Conservation (phyloP, 1,140 invertebrate genomes). For the Tenebrio molitor region DNA sequence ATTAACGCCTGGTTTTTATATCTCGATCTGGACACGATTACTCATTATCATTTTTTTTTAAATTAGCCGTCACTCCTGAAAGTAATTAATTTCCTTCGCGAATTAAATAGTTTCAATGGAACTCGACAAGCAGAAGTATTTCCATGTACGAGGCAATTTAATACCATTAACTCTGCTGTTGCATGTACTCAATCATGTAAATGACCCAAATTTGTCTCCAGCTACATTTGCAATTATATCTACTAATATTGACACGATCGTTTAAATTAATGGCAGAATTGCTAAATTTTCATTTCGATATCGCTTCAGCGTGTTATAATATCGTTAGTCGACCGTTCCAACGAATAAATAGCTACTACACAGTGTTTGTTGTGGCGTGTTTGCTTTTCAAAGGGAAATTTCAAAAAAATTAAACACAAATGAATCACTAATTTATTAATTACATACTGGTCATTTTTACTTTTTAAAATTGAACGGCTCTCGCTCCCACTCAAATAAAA, state of each 20-base stretch:
- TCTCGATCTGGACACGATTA: slow-evolving; percentile 33
- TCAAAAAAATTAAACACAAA: no score
- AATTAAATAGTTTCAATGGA: slow-evolving; percentile 8
- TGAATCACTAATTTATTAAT: no score
- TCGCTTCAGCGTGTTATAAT: neutral
- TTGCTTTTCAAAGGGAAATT: no score
- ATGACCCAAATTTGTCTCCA: slow-evolving; percentile 39
- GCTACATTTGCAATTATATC: slow-evolving; percentile 36
- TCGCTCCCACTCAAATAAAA: no score
- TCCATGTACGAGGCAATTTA: slow-evolving; percentile 18
- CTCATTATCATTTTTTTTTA: slow-evolving; percentile 35
- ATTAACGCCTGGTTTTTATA: slow-evolving; percentile 43
- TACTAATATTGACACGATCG: slow-evolving; percentile 34
- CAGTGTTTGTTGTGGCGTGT: no score
- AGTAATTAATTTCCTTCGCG: slow-evolving; percentile 17
- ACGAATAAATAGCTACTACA: no score
- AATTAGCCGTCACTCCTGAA: slow-evolving; percentile 13
- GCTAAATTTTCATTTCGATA: neutral
- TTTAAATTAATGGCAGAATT: slow-evolving; percentile 34
- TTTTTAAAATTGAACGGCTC: no score
- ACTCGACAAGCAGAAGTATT: neutral
- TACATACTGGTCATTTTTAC: no score
- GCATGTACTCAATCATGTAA: slow-evolving; percentile 37
- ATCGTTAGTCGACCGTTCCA: slow-evolving; percentile 3
- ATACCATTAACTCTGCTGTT: slow-evolving; percentile 30